Conservation (phyloP, 2,797 vertebrate genomes). For the Anguilla marmorata region DNA sequence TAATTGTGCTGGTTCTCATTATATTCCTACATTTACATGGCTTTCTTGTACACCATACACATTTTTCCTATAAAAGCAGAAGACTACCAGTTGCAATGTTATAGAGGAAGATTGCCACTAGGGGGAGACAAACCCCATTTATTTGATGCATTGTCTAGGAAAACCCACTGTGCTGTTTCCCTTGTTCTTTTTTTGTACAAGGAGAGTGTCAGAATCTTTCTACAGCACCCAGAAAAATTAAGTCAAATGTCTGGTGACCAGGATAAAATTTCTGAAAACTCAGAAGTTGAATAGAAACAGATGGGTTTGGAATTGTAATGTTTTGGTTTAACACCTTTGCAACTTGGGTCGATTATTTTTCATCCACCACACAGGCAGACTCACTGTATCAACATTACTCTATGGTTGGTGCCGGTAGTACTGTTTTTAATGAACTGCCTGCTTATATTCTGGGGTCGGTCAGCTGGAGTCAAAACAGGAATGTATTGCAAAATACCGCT, state of each 20-base stretch:
- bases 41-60: not conserved
- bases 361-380: not conserved
- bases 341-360: not conserved
- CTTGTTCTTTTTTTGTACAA: not conserved
- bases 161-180: not conserved
- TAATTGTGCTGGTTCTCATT: not conserved
- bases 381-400: not conserved
- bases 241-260: not conserved
- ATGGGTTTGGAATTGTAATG: not conserved
- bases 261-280: not conserved
- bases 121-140: constrained; percentile 27
- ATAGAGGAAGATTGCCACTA: constrained; percentile 8
- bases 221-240: not conserved
- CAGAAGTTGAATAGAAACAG: not conserved
- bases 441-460: not conserved
- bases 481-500: not conserved
- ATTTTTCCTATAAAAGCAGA: not conserved
- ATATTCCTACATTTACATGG: not conserved
- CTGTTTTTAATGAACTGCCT: not conserved
- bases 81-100: not conserved
- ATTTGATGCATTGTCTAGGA: not conserved
- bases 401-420: not conserved
- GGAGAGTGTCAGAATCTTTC: not conserved
- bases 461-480: not conserved
- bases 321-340: not conserved